A percentile compares a stretch with the other conserved stretches of the same genome.
Conservation (phyloP, 2,888 invertebrate species). For the Cataglyphis rosenhaueri region DNA sequence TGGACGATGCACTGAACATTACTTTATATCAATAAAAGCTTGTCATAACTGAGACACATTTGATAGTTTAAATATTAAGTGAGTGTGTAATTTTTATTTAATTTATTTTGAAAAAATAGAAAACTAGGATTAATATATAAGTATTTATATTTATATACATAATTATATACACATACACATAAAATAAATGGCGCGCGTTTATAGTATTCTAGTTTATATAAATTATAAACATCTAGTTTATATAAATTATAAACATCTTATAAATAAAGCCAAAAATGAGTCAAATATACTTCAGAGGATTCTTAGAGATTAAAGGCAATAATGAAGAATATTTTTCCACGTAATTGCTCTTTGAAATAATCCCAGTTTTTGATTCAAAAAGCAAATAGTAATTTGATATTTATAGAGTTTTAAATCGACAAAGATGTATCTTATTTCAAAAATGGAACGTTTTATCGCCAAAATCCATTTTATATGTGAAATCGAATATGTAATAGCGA, state of each 20-base stretch:
- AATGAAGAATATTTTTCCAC: not conserved
- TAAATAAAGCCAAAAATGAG: not conserved
- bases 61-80: no score
- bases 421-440: not conserved
- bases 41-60: no score
- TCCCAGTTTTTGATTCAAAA: not conserved
- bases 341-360: not conserved
- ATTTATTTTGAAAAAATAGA: no score
- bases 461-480: conserved; percentile 4
- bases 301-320: not conserved
- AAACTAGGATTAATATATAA: no score
- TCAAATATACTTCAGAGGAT: not conserved
- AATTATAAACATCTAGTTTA: no score
- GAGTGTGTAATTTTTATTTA: no score
- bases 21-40: no score
- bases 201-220: no score
- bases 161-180: no score
- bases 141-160: no score
- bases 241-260: not conserved
- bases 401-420: not conserved
- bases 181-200: no score
- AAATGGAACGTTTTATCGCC: not conserved
- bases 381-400: not conserved
- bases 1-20: no score
- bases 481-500: not conserved